A percentile compares a stretch with the other conserved stretches of the same genome.
phyloP scores from a whole-genome alignment of 2,888 invertebrate species.

The Cordilura impudica region DNA sequence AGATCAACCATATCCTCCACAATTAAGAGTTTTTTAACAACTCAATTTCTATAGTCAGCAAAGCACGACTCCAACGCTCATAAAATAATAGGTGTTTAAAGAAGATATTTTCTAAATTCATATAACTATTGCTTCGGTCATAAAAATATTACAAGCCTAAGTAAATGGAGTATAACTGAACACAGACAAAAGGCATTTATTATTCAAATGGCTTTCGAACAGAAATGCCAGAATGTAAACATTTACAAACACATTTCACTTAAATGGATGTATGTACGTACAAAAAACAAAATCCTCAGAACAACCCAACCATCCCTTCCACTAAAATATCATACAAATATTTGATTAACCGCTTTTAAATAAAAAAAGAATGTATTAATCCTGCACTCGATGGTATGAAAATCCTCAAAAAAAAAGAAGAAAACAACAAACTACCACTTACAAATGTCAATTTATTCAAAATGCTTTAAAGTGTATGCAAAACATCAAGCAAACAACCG shows the following conservation, averaged over 20 bases:
- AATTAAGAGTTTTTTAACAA: no score
- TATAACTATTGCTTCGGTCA: no score
- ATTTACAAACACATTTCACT: constrained; percentile 8
- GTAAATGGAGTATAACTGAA: no score
- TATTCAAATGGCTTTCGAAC: no score
- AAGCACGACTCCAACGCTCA: no score
- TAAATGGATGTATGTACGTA: neutral
- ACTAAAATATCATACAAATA: constrained; percentile 47
- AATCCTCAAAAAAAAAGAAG: neutral
- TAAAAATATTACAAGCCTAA: no score
- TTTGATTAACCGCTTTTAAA: constrained; percentile 50
- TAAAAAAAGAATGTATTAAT: constrained; percentile 11
- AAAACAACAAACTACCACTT: neutral
- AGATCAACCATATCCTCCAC: no score
- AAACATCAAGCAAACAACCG: neutral
- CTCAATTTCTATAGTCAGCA: no score
- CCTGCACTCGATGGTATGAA: neutral
- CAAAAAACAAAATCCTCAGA: constrained; percentile 23
- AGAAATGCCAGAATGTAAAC: constrained; percentile 10
- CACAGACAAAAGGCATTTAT: no score
- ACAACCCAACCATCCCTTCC: constrained; percentile 38
- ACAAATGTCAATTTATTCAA: constrained; percentile 21
- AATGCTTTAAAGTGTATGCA: neutral
- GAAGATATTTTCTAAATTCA: no score
- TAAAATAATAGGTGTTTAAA: no score